phyloP scores from a whole-genome alignment of 2,113 vertebrate species.

The Nematolebias whitei region DNA sequence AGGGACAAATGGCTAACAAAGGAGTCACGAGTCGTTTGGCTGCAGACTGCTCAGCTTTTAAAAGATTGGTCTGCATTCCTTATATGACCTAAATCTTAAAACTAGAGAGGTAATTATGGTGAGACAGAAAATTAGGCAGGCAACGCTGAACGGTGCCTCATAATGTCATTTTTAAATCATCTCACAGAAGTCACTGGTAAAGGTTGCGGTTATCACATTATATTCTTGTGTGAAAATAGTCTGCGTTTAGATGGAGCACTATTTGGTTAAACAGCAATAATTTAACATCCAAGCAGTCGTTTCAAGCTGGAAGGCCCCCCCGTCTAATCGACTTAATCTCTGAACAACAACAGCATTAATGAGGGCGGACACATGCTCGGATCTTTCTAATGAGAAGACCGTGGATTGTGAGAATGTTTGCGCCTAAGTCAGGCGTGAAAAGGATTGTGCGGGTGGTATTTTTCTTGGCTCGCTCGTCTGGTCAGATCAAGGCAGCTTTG shows the following conservation, averaged over 20 bases:
- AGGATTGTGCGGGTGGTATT: slow-evolving; percentile 73
- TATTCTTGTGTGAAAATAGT: neutral
- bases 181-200: slow-evolving; percentile 10
- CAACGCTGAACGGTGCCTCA: slow-evolving; percentile 5
- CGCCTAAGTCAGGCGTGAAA: slow-evolving; percentile 72
- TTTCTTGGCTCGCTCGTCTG: slow-evolving; percentile 67
- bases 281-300: slow-evolving; percentile 26
- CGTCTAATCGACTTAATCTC: slow-evolving; percentile 62
- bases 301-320: slow-evolving; percentile 16
- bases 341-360: slow-evolving; percentile 75
- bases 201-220: slow-evolving; percentile 5
- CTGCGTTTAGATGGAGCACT: neutral
- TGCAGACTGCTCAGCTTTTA: slow-evolving; percentile 54
- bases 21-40: slow-evolving; percentile 69
- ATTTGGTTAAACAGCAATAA: neutral
- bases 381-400: slow-evolving; percentile 55
- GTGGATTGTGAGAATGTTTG: slow-evolving; percentile 63
- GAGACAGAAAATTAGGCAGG: slow-evolving; percentile 22
- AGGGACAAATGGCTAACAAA: slow-evolving; percentile 54
- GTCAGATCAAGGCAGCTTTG: slow-evolving; percentile 65
- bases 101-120: slow-evolving; percentile 45
- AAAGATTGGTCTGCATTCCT: slow-evolving; percentile 66
- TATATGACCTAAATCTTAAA: slow-evolving; percentile 62
- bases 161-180: no score
- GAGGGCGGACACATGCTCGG: slow-evolving; percentile 58